phyloP scores from a whole-genome alignment of 2,888 invertebrate species.

The Chrysina gloriosa region DNA sequence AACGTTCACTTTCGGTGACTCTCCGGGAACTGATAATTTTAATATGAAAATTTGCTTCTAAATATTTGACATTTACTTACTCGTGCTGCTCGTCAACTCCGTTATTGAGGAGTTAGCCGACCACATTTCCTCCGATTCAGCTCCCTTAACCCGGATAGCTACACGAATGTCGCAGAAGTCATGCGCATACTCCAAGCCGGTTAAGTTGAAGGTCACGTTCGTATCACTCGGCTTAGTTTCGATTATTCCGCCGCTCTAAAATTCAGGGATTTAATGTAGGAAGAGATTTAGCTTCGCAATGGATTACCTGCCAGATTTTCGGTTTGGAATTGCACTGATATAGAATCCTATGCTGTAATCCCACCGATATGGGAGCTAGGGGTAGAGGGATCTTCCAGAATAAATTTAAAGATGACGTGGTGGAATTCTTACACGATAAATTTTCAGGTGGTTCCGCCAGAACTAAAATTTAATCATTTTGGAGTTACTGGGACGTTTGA shows the following conservation, averaged over 20 bases:
- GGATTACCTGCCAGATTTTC: constrained; percentile 63
- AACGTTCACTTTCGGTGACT: constrained; percentile 76
- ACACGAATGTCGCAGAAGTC: constrained; percentile 79
- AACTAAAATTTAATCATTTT: constrained; percentile 59
- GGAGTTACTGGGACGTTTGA: not conserved
- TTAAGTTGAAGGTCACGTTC: constrained; percentile 63
- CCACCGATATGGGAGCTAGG: constrained; percentile 67
- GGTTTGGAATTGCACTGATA: constrained; percentile 67
- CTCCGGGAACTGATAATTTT: constrained; percentile 68
- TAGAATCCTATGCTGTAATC: constrained; percentile 66
- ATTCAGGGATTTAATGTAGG: not conserved
- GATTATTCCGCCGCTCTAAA: constrained; percentile 45
- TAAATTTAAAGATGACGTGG: constrained; percentile 66
- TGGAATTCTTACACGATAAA: constrained; percentile 64
- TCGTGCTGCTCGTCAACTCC: constrained; percentile 70
- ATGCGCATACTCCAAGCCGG: constrained; percentile 73
- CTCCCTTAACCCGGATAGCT: constrained; percentile 71
- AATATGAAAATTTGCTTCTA: not conserved
- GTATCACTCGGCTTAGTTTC: constrained; percentile 36
- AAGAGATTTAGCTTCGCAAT: not conserved
- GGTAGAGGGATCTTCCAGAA: constrained; percentile 66
- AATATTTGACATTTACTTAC: constrained; percentile 46
- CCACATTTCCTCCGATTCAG: constrained; percentile 73
- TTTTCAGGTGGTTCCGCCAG: constrained; percentile 67
- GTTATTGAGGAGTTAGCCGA: constrained; percentile 73